Evolutionary conservation across 2,113 vertebrate species (phyloP).

Genomic region (Anarhynchus alexandrinus): DNA sequence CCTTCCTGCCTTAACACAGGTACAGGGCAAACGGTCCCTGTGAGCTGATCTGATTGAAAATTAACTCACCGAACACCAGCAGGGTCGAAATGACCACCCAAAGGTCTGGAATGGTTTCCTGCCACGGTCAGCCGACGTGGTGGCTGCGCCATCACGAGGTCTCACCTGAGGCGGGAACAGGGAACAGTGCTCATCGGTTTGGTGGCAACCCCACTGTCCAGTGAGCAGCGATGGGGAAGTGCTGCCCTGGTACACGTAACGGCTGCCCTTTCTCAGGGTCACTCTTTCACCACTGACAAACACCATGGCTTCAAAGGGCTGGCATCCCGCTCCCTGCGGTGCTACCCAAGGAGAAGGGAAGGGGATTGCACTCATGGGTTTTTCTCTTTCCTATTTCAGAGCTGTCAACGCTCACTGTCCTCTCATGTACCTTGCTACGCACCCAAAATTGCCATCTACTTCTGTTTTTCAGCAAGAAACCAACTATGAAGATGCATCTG

Average conservation of each 20-base stretch:
- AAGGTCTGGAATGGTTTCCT: not conserved
- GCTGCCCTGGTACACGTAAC: rapidly evolving
- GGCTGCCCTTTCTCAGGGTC: not conserved
- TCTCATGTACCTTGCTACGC: not conserved
- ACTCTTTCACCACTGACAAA: not conserved
- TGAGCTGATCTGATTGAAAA: not conserved
- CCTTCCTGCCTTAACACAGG: too few species aligned
- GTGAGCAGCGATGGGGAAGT: rapidly evolving
- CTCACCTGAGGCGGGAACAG: rapidly evolving
- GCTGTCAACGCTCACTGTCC: not conserved
- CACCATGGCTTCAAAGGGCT: not conserved
- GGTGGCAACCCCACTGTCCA: not conserved
- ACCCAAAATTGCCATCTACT: not conserved
- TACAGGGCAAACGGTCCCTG: not conserved
- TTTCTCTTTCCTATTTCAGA: not conserved
- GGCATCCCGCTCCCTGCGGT: not conserved
- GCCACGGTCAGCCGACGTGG: rapidly evolving
- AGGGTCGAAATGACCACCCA: not conserved
- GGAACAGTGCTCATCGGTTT: rapidly evolving
- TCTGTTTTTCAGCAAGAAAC: not conserved
- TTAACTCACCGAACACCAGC: not conserved
- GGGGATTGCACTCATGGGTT: not conserved
- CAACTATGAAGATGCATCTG: not conserved
- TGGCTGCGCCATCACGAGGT: not conserved
- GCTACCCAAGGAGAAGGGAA: not conserved